phyloP scores from a whole-genome alignment of 2,797 vertebrate species.

The Rhinella marina region DNA sequence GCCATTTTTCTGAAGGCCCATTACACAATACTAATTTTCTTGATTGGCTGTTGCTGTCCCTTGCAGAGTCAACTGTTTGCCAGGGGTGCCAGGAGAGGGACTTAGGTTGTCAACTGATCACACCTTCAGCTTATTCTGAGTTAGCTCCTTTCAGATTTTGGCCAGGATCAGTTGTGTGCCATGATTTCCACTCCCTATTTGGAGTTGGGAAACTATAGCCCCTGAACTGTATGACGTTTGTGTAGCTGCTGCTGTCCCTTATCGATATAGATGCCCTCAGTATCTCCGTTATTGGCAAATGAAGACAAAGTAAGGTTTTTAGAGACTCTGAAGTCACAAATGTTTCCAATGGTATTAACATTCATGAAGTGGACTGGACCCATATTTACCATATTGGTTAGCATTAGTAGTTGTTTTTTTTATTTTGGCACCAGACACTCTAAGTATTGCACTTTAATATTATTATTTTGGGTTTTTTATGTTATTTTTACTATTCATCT shows the following conservation, averaged over 20 bases:
- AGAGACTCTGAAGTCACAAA: not conserved
- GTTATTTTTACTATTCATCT: not conserved
- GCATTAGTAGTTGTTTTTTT: not conserved
- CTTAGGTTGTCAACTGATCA: no score
- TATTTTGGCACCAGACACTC: no score
- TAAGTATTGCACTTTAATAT: no score
- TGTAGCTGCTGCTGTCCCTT: not conserved
- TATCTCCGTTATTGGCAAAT: not conserved
- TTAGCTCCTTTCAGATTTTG: no score
- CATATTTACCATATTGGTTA: not conserved
- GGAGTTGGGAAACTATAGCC: not conserved
- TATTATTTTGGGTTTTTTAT: no score
- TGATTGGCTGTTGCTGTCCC: no score
- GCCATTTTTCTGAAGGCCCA: no score
- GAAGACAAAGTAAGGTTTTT: not conserved
- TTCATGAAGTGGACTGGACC: not conserved
- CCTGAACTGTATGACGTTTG: not conserved
- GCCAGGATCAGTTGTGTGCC: not conserved
- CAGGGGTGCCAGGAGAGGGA: no score
- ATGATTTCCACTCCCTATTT: not conserved
- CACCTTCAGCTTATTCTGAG: no score
- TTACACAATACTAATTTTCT: no score
- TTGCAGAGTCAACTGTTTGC: no score
- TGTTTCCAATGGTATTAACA: not conserved
- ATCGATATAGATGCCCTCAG: not conserved